Conservation (phyloP, 2,113 vertebrate genomes). For the Melozone crissalis region DNA sequence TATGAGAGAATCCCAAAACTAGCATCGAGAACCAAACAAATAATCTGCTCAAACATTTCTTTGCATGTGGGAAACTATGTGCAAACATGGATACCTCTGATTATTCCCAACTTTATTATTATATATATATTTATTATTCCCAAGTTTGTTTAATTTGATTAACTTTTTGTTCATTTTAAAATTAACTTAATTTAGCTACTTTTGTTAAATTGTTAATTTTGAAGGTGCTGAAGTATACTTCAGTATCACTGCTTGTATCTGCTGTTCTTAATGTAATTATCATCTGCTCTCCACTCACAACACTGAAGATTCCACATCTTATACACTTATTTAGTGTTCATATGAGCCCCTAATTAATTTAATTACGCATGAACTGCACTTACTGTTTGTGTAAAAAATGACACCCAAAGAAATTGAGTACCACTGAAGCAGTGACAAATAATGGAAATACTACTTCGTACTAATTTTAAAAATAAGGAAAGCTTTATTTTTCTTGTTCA, state of each 20-base stretch:
- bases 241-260: conserved; percentile 25
- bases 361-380: not conserved
- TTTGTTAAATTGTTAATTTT: not conserved
- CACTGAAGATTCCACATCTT: conserved; percentile 6
- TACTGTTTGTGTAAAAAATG: conserved; percentile 5
- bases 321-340: conserved; percentile 8
- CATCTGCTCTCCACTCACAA: not conserved
- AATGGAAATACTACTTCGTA: conserved; percentile 9
- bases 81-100: conserved; percentile 51
- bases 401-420: not conserved
- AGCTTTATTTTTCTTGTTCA: not conserved
- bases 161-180: not conserved
- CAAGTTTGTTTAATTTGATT: conserved; percentile 30
- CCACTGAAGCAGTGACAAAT: not conserved
- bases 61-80: conserved; percentile 47
- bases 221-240: not conserved
- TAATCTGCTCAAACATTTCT: conserved; percentile 35
- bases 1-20: conserved; percentile 26
- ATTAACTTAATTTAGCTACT: not conserved
- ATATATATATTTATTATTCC: too few species aligned
- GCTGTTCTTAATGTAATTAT: conserved; percentile 10
- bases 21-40: conserved; percentile 12
- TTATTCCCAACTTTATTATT: conserved; percentile 13
- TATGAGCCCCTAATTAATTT: conserved; percentile 22
- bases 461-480: not conserved